These are phyloP conservation scores for Tetragonula clypearis DNA, from an alignment of 1,140 invertebrate genomes.

Conservation along the genomic window DNA sequence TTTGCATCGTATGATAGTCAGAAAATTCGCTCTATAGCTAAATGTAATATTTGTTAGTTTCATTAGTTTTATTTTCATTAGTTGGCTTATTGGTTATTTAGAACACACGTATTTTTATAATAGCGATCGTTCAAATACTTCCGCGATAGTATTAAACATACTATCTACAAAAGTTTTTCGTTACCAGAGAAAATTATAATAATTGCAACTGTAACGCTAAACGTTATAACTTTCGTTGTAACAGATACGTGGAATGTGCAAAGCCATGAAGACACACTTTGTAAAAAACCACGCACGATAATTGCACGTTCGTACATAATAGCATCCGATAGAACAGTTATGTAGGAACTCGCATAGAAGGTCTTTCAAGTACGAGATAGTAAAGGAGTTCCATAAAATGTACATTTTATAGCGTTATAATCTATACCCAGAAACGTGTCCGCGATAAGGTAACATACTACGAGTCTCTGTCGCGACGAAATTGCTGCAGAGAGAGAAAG, in stretches of 20 bases:
- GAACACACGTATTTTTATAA: no score
- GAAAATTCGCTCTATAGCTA: no score
- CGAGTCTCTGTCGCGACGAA: conserved; percentile 2
- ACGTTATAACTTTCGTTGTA: background rate
- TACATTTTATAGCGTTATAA: conserved; percentile 35
- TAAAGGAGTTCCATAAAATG: conserved; percentile 30
- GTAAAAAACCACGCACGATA: background rate
- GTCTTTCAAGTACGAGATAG: background rate
- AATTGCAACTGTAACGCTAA: no score
- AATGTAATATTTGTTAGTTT: no score
- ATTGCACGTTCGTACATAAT: background rate
- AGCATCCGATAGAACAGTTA: background rate
- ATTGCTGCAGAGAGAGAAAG: background rate
- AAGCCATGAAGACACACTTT: background rate
- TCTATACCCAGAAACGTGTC: conserved; percentile 41
- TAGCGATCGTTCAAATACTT: no score
- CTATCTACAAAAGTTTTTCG: background rate
- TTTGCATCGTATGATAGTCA: no score
- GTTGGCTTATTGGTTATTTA: no score
- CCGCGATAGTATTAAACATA: background rate
- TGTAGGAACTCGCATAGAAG: conserved; percentile 4
- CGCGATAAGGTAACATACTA: conserved; percentile 18
- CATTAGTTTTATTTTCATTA: no score
- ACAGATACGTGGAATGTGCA: background rate
- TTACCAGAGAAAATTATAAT: background rate